Conservation (phyloP, 2,888 invertebrate genomes). For the Thera britannica region DNA sequence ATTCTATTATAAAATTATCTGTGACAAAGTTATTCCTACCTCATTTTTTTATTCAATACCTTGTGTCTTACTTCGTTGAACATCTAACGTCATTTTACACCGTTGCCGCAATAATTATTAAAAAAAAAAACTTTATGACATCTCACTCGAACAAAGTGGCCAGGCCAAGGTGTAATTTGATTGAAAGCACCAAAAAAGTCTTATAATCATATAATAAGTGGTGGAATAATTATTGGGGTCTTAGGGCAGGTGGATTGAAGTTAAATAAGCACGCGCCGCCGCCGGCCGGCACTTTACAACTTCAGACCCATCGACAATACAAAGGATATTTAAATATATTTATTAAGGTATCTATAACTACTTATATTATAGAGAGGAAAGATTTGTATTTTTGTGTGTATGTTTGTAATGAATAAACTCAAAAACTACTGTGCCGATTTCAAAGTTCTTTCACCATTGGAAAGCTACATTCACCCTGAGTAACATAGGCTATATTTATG, state of each 20-base stretch:
- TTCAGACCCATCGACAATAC: conserved; percentile 51
- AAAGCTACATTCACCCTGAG: too few species aligned
- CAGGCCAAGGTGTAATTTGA: conserved; percentile 83
- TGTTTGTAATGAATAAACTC: too few species aligned
- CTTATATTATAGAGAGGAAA: not conserved
- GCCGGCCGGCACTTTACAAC: conserved; percentile 50
- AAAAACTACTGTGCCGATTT: too few species aligned
- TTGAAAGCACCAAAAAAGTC: conserved; percentile 85
- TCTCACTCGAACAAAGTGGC: conserved; percentile 80
- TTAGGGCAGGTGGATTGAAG: conserved; percentile 73
- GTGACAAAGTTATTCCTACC: not conserved
- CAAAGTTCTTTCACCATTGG: too few species aligned
- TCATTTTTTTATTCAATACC: too few species aligned
- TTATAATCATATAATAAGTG: conserved; percentile 84
- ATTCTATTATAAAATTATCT: not conserved
- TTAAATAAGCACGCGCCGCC: conserved; percentile 65
- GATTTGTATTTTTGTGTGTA: too few species aligned
- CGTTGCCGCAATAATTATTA: conserved; percentile 58
- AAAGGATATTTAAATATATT: conserved; percentile 52
- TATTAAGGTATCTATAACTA: conserved; percentile 43
- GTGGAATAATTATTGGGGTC: conserved; percentile 82
- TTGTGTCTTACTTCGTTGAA: not conserved
- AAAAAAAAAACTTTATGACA: conserved; percentile 80
- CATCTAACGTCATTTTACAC: conserved; percentile 69
- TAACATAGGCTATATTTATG: too few species aligned